Base-by-base conservation (phyloP, 2,797 vertebrate genomes). In the Thripadectes ignobilis region DNA sequence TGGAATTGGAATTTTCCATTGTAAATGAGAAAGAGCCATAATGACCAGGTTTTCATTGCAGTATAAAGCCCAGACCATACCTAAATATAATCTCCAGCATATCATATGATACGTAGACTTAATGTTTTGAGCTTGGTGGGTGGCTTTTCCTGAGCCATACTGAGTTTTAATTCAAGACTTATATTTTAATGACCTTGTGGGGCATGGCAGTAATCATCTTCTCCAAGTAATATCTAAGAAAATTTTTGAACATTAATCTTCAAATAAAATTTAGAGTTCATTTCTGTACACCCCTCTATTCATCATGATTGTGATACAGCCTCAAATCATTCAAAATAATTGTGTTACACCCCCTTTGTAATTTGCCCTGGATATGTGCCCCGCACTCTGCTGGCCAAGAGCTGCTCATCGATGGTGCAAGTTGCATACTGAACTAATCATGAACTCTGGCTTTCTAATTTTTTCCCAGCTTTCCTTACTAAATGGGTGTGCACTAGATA, bases 201-300 rank as follows among this genome's bases (percentile, higher is more conserved):
- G 2, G 2, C 1, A 1, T 15, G 6, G 5, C 2, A 14, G 3
- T 14, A 74, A 51, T 34, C 2, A 32, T 12, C 34, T 48, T 26
- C 4, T 61, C 63, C 66, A 69, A 63, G 23, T 43, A 88, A 6
- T 48, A 4, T 66, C 2, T 1, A 71, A 63, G 19, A 65, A 48
- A 48, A 41, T 20, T 49, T 76, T 41, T 85, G 9, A 82, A 34
- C 5, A 38, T 32, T 76, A 48, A 21, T 7, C 7, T 76, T 78
- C 7, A 39, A 62, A 58, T 30, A 38, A 77, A 92, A 84, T 24
- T 17, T 43, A 22, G 49, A 62, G 27, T 30, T 83, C 2, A 22
- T 68, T 84, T 63, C 61, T 84, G 41, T n/a, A 66, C 26, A 51
- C 20, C 30, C 6, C 2, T 36, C 16, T 57, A 4, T 32, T 76